These are phyloP conservation scores for Drosophila novamexicana DNA, from an alignment of 1,140 invertebrate species.

Conservation along the genomic window DNA sequence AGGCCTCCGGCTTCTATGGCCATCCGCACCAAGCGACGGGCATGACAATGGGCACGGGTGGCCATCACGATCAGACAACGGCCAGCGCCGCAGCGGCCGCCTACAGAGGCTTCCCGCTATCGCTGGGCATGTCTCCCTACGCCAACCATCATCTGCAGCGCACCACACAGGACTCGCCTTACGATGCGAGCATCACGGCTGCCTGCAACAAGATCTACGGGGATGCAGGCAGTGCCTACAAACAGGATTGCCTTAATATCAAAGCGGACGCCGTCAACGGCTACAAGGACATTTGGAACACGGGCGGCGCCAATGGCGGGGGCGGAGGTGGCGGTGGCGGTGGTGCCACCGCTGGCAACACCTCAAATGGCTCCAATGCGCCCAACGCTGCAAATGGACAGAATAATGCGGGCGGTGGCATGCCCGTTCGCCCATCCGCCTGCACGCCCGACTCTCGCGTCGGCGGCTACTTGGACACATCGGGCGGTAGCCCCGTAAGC, in stretches of 20 bases:
- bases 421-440: constrained; percentile 91
- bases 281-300: constrained; percentile 87
- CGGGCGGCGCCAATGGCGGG: constrained; percentile 86
- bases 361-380: constrained; percentile 75
- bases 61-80: constrained; percentile 88
- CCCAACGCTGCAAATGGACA: constrained; percentile 86
- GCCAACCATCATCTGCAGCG: constrained; percentile 92
- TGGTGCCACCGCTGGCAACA: constrained; percentile 76
- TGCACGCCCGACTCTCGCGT: constrained; percentile 93
- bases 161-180: constrained; percentile 94
- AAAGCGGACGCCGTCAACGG: constrained; percentile 86
- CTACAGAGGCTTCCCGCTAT: constrained; percentile 92
- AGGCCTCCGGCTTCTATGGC: constrained; percentile 94
- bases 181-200: constrained; percentile 94
- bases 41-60: constrained; percentile 86
- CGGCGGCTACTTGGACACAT: constrained; percentile 87
- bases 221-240: constrained; percentile 80
- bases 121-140: constrained; percentile 93
- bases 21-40: constrained; percentile 91
- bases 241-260: constrained; percentile 85
- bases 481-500: constrained; percentile 90
- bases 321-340: constrained; percentile 66
- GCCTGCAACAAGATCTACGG: constrained; percentile 89
- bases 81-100: constrained; percentile 88
- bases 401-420: constrained; percentile 85